A percentile compares a stretch with the other conserved stretches of the same genome.
These are phyloP conservation scores for Drusus annulatus DNA, from an alignment of 1,140 invertebrate genomes.

Conservation along the genomic window DNA sequence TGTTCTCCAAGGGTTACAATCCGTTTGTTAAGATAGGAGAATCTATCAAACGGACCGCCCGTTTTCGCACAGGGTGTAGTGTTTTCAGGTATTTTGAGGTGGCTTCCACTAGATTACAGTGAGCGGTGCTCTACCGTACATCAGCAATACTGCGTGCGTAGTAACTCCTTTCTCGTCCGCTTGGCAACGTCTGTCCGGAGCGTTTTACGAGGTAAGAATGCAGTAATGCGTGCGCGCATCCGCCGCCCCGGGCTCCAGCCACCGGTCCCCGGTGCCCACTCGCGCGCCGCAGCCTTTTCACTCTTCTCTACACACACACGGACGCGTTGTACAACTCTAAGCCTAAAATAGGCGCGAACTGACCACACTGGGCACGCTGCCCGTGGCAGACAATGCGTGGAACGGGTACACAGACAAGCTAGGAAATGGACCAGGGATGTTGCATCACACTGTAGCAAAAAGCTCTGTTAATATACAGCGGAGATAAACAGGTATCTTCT, in stretches of 20 bases:
- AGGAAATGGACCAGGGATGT: constrained; percentile 12
- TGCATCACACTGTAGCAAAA: constrained; percentile 10
- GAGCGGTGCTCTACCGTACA: no score
- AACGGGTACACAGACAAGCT: neutral
- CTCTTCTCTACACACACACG: neutral
- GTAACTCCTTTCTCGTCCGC: neutral
- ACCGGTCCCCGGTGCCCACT: neutral
- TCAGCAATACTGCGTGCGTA: no score
- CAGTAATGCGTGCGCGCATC: constrained; percentile 14
- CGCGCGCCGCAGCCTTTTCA: no score
- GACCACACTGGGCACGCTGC: neutral
- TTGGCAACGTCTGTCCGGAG: neutral
- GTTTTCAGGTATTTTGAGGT: no score
- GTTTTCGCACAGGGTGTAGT: no score
- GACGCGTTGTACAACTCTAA: neutral
- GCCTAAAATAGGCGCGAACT: neutral
- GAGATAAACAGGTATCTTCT: no score
- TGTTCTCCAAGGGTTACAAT: no score
- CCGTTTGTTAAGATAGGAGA: no score
- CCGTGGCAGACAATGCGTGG: no score
- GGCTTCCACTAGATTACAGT: no score
- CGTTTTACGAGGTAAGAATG: constrained; percentile 14
- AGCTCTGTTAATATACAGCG: no score
- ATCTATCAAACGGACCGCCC: no score
- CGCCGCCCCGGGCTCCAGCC: constrained; percentile 4